Evolutionary conservation across 2,888 invertebrate species (phyloP).

Genomic region (Leptopilina myrica): DNA sequence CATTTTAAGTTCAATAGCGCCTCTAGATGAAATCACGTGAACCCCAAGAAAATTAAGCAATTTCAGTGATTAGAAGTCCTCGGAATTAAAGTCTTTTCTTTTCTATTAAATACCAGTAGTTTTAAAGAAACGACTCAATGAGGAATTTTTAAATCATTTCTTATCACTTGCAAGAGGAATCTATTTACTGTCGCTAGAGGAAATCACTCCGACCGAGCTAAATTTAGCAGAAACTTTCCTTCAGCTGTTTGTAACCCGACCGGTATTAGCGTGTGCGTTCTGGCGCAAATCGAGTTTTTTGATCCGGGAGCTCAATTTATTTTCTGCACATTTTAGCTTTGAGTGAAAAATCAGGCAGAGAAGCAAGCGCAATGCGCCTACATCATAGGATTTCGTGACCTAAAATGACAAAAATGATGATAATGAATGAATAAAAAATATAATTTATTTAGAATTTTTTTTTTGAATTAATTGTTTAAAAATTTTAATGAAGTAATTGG

Average conservation of each 20-base stretch:
- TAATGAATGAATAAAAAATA: too few relatives aligned
- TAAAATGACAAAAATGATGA: too few relatives aligned
- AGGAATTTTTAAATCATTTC: constrained; percentile 33
- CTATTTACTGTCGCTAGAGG: constrained; percentile 16
- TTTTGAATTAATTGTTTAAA: too few relatives aligned
- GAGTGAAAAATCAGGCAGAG: too few relatives aligned
- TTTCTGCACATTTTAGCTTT: too few relatives aligned
- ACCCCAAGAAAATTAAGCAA: constrained; percentile 1
- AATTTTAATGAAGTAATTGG: too few relatives aligned
- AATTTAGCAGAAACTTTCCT: constrained; percentile 37
- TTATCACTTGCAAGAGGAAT: constrained; percentile 30
- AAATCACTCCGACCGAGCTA: constrained; percentile 23
- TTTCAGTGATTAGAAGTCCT: not conserved
- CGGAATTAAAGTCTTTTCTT: constrained; percentile 37
- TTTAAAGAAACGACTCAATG: constrained; percentile 21
- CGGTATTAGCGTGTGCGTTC: too few relatives aligned
- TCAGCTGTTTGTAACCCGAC: constrained; percentile 31
- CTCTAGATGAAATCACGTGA: not conserved
- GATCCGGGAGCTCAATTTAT: too few relatives aligned
- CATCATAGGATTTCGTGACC: too few relatives aligned
- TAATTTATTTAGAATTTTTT: too few relatives aligned
- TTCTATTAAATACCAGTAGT: constrained; percentile 26
- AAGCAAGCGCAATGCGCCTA: too few relatives aligned
- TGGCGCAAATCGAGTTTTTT: too few relatives aligned
- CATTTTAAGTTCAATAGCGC: not conserved